Evolutionary conservation across 2,113 vertebrate species (phyloP).

Genomic region (Periophthalmus modestus): DNA sequence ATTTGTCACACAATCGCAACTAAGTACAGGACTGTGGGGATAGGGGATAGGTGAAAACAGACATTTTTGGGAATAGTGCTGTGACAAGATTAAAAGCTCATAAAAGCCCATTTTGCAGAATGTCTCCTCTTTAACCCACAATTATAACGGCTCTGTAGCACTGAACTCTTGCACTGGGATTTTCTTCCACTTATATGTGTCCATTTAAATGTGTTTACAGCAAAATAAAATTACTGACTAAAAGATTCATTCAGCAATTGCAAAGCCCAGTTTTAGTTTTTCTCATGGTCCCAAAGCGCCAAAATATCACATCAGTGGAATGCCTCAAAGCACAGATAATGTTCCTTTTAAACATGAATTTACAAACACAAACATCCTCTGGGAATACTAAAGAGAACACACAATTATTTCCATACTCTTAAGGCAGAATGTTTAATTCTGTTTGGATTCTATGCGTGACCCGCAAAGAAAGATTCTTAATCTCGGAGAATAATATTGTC

Average conservation of each 20-base stretch:
- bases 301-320: neutral
- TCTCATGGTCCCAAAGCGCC: neutral
- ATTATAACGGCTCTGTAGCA: neutral
- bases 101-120: too few relatives aligned
- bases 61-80: too few relatives aligned
- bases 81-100: neutral
- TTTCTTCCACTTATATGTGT: neutral
- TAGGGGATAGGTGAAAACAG: too few relatives aligned
- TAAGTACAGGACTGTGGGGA: too few relatives aligned
- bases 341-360: slow-evolving; percentile 3
- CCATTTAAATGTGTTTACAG: neutral
- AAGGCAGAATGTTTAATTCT: neutral
- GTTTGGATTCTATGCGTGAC: neutral
- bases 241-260: neutral
- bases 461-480: too few relatives aligned
- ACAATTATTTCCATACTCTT: slow-evolving; percentile 7
- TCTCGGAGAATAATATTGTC: neutral
- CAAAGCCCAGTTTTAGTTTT: neutral
- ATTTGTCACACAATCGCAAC: too few relatives aligned
- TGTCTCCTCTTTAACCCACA: neutral
- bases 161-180: neutral
- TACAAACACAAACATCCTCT: neutral
- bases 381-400: neutral
- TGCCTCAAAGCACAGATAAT: slow-evolving; percentile 6
- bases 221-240: neutral